phyloP scores from a whole-genome alignment of 2,797 vertebrate species.

The Mormyrops boulengeri region DNA sequence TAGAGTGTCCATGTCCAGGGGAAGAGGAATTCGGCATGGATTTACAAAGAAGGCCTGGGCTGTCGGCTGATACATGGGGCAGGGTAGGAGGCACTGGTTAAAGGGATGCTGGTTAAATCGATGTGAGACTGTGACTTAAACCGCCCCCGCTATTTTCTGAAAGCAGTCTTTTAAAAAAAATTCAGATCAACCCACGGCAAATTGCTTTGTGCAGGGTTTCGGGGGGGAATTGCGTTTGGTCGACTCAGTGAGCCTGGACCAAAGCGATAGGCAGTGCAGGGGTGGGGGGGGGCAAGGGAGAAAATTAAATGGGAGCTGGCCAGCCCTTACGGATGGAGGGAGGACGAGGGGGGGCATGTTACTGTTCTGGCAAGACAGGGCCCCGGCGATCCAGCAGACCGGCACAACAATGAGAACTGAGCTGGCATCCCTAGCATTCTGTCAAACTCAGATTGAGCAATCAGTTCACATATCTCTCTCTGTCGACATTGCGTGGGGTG shows the following conservation, averaged over 20 bases:
- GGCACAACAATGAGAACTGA: not conserved
- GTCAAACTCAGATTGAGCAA: not conserved
- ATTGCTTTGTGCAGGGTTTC: not conserved
- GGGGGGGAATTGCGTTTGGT: not conserved
- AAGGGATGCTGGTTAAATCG: not conserved
- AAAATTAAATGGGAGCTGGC: not conserved
- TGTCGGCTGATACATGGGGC: not conserved
- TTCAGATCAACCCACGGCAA: constrained; percentile 10
- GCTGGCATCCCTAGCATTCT: not conserved
- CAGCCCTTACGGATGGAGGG: not conserved
- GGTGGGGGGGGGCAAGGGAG: too few relatives aligned
- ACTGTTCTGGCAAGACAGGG: not conserved
- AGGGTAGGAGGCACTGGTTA: not conserved
- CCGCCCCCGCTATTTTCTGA: not conserved
- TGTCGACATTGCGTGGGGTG: not conserved
- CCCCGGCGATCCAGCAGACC: not conserved
- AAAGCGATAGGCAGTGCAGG: not conserved
- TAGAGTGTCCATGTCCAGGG: not conserved
- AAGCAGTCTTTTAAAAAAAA: not conserved
- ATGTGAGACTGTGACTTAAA: constrained; percentile 8
- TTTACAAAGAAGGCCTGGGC: not conserved
- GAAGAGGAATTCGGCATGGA: not conserved
- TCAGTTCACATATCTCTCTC: not conserved
- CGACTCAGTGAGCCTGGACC: not conserved
- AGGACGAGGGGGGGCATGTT: not conserved